These are phyloP conservation scores for Tetrapedia diversipes DNA, from an alignment of 2,888 invertebrate species.

Conservation along the genomic window DNA sequence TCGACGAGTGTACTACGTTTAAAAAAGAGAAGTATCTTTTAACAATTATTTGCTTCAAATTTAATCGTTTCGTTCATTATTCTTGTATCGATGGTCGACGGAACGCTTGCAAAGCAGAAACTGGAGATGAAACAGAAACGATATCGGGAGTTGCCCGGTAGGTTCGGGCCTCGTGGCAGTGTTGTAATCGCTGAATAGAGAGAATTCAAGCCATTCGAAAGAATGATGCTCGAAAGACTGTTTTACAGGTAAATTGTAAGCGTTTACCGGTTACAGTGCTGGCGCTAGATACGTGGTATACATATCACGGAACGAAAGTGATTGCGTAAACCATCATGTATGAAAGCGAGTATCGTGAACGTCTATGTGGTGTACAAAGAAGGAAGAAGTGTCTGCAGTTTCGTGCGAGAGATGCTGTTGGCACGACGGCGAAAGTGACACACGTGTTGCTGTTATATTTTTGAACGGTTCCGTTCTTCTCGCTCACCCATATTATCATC, in stretches of 20 bases:
- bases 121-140: no score
- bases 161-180: no score
- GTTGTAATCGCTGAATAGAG: no score
- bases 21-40: background rate
- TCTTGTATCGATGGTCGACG: no score
- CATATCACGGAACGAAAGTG: constrained; percentile 49
- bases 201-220: background rate
- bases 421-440: constrained; percentile 41
- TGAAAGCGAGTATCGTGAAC: constrained; percentile 29
- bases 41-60: no score
- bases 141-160: no score
- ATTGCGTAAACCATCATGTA: constrained; percentile 31
- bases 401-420: constrained; percentile 25
- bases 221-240: background rate
- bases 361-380: background rate
- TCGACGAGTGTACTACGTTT: background rate
- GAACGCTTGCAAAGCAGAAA: no score
- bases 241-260: background rate
- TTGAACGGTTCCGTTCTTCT: background rate
- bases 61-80: no score
- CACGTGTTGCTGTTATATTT: constrained; percentile 14
- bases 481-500: background rate
- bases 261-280: background rate
- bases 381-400: constrained; percentile 33
- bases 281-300: background rate